Conservation (phyloP, 2,797 vertebrate species). For the Steatocranus sp. region DNA sequence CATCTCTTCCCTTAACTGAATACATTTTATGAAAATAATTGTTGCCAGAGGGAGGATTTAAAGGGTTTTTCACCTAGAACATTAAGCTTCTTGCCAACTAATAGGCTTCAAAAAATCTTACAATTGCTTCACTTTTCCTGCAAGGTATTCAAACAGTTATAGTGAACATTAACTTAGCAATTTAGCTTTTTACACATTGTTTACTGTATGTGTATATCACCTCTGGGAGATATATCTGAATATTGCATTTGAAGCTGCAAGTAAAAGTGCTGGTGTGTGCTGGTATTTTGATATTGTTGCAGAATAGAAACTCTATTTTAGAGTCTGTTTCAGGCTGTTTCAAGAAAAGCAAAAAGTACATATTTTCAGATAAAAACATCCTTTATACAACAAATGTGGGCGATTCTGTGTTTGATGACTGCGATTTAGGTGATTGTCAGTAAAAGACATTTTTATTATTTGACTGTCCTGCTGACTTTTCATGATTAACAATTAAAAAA, state of each 20-base stretch:
- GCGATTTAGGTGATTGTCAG: background rate
- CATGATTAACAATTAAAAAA: background rate
- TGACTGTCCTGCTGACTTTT: background rate
- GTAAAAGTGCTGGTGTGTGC: background rate
- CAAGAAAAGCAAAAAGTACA: background rate
- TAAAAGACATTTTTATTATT: background rate
- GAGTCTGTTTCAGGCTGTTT: background rate
- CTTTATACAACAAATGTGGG: background rate
- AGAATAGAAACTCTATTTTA: background rate
- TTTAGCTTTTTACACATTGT: background rate
- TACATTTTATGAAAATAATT: slow-evolving; percentile 21
- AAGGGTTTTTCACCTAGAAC: slow-evolving; percentile 5
- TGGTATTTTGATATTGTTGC: background rate
- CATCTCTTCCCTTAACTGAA: background rate
- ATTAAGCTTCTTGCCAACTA: slow-evolving; percentile 10
- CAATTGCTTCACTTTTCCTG: background rate
- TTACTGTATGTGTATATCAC: background rate
- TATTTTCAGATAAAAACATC: background rate
- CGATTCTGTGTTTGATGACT: background rate
- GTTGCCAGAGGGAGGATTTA: slow-evolving; percentile 13
- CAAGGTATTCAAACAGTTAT: background rate
- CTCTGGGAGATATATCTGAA: background rate
- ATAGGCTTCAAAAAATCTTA: background rate
- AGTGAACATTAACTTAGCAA: background rate
- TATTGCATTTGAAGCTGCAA: background rate